Conservation (phyloP, 2,888 invertebrate species). For the Ophion slaviceki region DNA sequence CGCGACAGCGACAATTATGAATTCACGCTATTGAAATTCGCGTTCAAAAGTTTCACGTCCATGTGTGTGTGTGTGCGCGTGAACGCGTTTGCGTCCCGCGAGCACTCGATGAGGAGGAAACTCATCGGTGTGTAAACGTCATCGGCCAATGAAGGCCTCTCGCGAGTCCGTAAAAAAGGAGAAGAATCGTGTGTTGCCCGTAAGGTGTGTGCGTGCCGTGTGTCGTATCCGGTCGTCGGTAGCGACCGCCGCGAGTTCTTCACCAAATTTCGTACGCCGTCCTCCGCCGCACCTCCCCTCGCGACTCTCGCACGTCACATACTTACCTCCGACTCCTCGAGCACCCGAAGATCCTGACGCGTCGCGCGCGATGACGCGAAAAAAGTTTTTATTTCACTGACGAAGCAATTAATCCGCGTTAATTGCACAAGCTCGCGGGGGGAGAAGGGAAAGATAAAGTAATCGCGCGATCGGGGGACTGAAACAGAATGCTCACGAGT, state of each 20-base stretch:
- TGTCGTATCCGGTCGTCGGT: constrained; percentile 56
- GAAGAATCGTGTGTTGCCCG: constrained; percentile 32
- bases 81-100: background rate
- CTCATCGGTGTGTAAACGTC: constrained; percentile 16
- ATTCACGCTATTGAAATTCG: constrained; percentile 37
- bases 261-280: constrained; percentile 29
- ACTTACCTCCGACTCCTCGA: too few species aligned
- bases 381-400: constrained; percentile 1
- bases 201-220: constrained; percentile 56
- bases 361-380: constrained; percentile 35
- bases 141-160: constrained; percentile 53
- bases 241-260: constrained; percentile 14
- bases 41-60: background rate
- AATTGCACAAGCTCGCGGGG: too few species aligned
- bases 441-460: too few species aligned
- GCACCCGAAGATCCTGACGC: background rate
- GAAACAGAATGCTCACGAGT: constrained; percentile 38
- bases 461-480: too few species aligned
- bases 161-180: constrained; percentile 45
- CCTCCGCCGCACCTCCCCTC: background rate
- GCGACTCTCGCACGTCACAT: background rate
- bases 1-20: constrained; percentile 1
- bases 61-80: constrained; percentile 1
- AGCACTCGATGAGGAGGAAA: constrained; percentile 4
- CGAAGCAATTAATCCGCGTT: too few species aligned